These are phyloP conservation scores for Ailuropoda melanoleuca DNA, from an alignment of 2,113 vertebrate species.

Conservation along the genomic window DNA sequence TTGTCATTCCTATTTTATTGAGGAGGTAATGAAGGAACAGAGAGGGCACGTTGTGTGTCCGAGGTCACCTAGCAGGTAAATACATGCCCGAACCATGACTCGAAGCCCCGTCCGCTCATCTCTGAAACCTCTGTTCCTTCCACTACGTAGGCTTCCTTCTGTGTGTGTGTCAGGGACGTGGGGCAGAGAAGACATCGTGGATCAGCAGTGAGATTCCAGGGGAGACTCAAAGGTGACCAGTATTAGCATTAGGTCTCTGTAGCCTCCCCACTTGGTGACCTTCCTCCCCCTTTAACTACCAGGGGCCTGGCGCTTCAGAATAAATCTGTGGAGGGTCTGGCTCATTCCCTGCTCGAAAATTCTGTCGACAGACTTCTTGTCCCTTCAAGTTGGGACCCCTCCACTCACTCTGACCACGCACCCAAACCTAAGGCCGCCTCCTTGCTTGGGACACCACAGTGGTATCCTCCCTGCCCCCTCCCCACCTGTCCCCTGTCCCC, in stretches of 20 bases:
- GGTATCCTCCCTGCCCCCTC: background rate
- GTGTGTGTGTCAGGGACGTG: background rate
- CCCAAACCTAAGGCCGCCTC: background rate
- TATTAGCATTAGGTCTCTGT: background rate
- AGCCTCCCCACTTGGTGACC: background rate
- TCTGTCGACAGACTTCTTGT: background rate
- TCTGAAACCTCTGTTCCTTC: background rate
- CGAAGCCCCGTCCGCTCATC: background rate
- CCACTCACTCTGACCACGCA: background rate
- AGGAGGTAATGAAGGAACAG: background rate
- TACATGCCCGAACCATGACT: background rate
- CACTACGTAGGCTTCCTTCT: background rate
- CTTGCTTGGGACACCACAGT: background rate
- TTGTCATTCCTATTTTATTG: background rate
- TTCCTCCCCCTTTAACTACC: background rate
- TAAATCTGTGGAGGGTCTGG: background rate
- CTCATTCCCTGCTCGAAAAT: background rate
- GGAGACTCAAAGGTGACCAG: background rate
- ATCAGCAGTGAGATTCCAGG: background rate
- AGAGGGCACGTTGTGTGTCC: background rate
- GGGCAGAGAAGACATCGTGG: background rate
- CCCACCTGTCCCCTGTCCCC: background rate
- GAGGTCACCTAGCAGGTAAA: background rate
- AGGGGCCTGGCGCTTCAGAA: background rate
- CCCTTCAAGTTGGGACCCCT: background rate